phyloP scores from a whole-genome alignment of 2,888 invertebrate species.

The Watsonalla cultraria region DNA sequence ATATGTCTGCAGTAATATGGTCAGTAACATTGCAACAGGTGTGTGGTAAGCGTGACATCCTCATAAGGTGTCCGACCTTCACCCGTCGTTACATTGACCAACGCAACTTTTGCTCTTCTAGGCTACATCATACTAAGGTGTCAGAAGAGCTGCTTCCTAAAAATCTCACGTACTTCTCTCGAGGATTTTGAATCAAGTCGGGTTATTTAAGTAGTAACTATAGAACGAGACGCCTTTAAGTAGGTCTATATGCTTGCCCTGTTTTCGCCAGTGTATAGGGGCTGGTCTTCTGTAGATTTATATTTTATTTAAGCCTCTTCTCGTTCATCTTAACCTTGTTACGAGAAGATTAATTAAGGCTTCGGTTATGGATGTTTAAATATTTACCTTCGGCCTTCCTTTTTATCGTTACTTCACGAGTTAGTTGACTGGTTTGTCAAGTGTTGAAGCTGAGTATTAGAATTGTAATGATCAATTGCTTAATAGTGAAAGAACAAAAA shows the following conservation, averaged over 20 bases:
- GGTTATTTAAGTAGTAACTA: too few relatives aligned
- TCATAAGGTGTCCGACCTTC: conserved; percentile 8
- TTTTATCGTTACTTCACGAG: background rate
- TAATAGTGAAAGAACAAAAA: too few relatives aligned
- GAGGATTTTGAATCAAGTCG: too few relatives aligned
- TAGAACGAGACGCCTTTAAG: too few relatives aligned
- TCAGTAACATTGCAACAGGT: conserved; percentile 3
- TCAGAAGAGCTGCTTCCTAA: too few relatives aligned
- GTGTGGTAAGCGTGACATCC: conserved; percentile 4
- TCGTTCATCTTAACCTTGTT: background rate
- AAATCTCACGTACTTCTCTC: too few relatives aligned
- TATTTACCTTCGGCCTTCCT: background rate
- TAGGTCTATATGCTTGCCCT: too few relatives aligned
- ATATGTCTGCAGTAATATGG: background rate
- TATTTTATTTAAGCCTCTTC: background rate
- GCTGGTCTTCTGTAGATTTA: too few relatives aligned
- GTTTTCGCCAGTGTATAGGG: too few relatives aligned
- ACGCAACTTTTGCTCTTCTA: background rate
- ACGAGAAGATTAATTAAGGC: background rate
- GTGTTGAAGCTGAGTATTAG: too few relatives aligned
- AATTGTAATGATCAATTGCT: too few relatives aligned
- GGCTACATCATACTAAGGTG: background rate
- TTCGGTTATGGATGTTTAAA: background rate
- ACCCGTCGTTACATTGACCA: background rate
- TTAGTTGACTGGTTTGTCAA: background rate